These are phyloP conservation scores for Neogobius melanostomus DNA, from an alignment of 2,113 vertebrate species.

Conservation along the genomic window DNA sequence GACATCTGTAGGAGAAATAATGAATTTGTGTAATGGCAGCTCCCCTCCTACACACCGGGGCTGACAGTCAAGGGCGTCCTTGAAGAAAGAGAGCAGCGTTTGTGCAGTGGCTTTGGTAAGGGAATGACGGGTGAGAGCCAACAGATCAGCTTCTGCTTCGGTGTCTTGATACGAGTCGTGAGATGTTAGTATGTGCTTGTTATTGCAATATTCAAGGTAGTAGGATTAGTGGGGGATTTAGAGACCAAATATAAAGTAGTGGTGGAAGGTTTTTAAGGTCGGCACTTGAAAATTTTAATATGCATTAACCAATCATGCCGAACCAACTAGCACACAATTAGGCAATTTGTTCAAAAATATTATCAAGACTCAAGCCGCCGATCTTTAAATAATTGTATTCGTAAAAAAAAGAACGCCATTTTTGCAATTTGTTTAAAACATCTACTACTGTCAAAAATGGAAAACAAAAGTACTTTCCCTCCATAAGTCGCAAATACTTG, in stretches of 20 bases:
- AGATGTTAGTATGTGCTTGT: constrained; percentile 19
- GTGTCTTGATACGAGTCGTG: constrained; percentile 9
- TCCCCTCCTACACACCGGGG: constrained; percentile 8
- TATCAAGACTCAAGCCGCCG: not conserved
- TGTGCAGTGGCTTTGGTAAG: constrained; percentile 8
- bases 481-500: not conserved
- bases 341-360: not conserved
- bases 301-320: not conserved
- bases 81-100: not conserved
- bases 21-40: constrained; percentile 32
- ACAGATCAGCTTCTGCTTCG: constrained; percentile 8
- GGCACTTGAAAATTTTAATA: not conserved
- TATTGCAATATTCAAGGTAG: too few relatives aligned
- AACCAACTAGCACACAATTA: not conserved
- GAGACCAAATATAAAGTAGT: not conserved
- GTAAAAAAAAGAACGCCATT: too few relatives aligned
- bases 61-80: constrained; percentile 31
- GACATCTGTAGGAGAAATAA: constrained; percentile 18
- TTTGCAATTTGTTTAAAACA: too few relatives aligned
- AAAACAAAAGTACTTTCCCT: not conserved
- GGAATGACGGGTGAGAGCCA: not conserved
- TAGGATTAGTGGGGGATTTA: too few relatives aligned
- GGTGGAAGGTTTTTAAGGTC: not conserved
- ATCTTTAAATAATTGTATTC: too few relatives aligned
- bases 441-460: too few relatives aligned